Conservation (phyloP, 2,113 vertebrate species). For the Xenopus tropicalis region UCB_Xtro_10.0 CM004447.2:32633001-32633500, state of each 20-base stretch:
- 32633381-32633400: too few species aligned
- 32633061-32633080: too few species aligned
- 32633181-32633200: constrained; percentile 89
- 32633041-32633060: background rate
- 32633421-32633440: constrained; percentile 80
- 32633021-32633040: background rate
- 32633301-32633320: too few species aligned
- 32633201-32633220: constrained; percentile 90
- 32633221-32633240: constrained; percentile 54
- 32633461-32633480: constrained; percentile 80
- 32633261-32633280: constrained; percentile 4
- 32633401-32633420: constrained; percentile 27
- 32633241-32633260: too few species aligned
- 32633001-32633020: too few species aligned
- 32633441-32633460: constrained; percentile 84
- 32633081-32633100: background rate
- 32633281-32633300: too few species aligned
- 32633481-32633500: constrained; percentile 78
- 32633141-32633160: constrained; percentile 89
- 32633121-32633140: constrained; percentile 90
- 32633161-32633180: constrained; percentile 94
- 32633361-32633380: too few species aligned
- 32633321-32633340: too few species aligned
- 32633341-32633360: too few species aligned
- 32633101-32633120: constrained; percentile 79